Evolutionary conservation across 2,797 vertebrate genomes (phyloP).

Genomic region (Cirrhinus molitorella): DNA sequence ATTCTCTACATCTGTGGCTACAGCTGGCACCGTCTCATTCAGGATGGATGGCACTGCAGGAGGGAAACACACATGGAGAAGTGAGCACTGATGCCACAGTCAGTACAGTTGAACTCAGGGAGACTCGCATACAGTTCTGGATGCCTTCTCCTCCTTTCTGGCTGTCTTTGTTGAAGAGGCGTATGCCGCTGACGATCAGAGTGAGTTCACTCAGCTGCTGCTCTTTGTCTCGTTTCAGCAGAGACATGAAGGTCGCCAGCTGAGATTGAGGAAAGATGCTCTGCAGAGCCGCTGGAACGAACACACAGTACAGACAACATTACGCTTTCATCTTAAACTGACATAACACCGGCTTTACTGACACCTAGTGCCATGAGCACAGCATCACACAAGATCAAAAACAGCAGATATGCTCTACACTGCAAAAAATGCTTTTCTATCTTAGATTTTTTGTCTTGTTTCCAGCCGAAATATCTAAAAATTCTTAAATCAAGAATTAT

Average conservation of each 20-base stretch:
- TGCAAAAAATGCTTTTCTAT: no score
- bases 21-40: constrained; percentile 74
- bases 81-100: not conserved
- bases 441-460: no score
- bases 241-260: constrained; percentile 83
- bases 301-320: constrained; percentile 20
- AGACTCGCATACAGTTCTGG: constrained; percentile 77
- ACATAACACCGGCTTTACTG: not conserved
- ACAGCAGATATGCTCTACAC: no score
- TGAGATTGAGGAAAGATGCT: constrained; percentile 88
- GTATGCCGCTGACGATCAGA: constrained; percentile 88
- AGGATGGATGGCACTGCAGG: constrained; percentile 84
- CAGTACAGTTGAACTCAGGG: not conserved
- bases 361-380: not conserved
- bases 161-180: constrained; percentile 87
- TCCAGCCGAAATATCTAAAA: no score
- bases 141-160: constrained; percentile 80
- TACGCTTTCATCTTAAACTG: not conserved
- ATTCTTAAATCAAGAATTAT: no score
- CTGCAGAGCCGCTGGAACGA: constrained; percentile 86
- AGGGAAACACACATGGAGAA: not conserved
- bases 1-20: constrained; percentile 69
- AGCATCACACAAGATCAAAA: constrained; percentile 1
- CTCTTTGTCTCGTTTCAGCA: constrained; percentile 87
- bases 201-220: constrained; percentile 84